phyloP scores from a whole-genome alignment of 2,888 invertebrate species.

The Ectobius pallidus region DNA sequence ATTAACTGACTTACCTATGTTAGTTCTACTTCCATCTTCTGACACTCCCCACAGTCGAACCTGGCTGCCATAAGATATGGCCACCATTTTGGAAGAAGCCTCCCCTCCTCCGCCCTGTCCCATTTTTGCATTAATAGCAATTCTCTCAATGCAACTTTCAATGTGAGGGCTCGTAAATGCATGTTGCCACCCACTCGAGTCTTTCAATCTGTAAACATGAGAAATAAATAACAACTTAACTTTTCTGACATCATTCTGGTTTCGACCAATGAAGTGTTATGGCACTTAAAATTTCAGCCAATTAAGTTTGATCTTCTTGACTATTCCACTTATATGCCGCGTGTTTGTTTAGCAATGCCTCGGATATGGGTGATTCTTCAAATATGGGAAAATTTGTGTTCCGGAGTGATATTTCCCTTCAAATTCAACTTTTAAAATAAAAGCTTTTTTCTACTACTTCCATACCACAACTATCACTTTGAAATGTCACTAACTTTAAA shows the following conservation, averaged over 20 bases:
- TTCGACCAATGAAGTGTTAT: background rate
- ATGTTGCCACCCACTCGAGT: conserved; percentile 95
- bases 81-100: conserved; percentile 77
- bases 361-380: no score
- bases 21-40: conserved; percentile 75
- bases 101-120: conserved; percentile 58
- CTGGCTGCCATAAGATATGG: conserved; percentile 77
- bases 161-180: conserved; percentile 93
- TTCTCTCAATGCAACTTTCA: conserved; percentile 86
- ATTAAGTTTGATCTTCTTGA: background rate
- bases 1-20: conserved; percentile 68
- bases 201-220: conserved; percentile 75
- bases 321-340: no score
- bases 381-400: no score
- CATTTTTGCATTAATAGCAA: conserved; percentile 72
- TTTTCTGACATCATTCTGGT: background rate
- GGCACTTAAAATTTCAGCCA: background rate
- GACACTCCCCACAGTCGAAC: conserved; percentile 81
- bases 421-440: no score
- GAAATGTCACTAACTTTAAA: no score
- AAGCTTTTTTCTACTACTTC: no score
- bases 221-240: no score
- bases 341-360: no score
- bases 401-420: no score
- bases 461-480: no score